Evolutionary conservation across 2,797 vertebrate genomes (phyloP), one percentile per base, ranked within the genome.

Genomic region (Paedocypris micromegethes): DNA sequence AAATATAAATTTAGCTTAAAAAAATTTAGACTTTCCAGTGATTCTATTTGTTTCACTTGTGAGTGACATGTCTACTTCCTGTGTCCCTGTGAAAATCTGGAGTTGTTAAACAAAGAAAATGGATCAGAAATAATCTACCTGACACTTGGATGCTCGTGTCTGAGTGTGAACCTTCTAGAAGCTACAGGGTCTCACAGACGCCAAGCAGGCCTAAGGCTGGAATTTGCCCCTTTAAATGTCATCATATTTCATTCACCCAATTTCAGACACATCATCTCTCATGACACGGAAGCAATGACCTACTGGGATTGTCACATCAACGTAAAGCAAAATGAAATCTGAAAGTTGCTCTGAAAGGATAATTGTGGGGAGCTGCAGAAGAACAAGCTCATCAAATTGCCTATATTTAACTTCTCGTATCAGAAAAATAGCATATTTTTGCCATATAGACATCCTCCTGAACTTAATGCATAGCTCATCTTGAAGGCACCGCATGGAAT

Each of bases 61-160:
- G 6, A 55, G 9, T 38, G 42, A 48, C 23, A 52, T 49, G 37
- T 52, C 41, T 48, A 55, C 62, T 76, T 53, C 45, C 50, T 51
- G 59, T n/a, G 4, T 41, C 56, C 9, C 67, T 60, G 64, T 50
- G 52, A 78, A 78, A 71, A 73, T 70, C 60, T 43, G 2, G 37
- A 58, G 52, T 48, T 66, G 54, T 66, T 49, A 51, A 61, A 46
- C 41, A 43, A 58, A 52, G 55, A 8, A 41, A 50, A 68, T 42
- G 40, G 38, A 58, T 64, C 67, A 70, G 66, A 71, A 70, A 78
- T 73, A 71, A 64, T 73, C 60, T 46, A 44, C 71, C 49, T 75
- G 73, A 73, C 67, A 73, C 51, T 58, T 53, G 52, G 38, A 56
- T 51, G 60, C 54, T 43, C 5, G 56, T 49, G 54, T 64, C 45